These are phyloP conservation scores for Lethenteron camtschaticum DNA, from an alignment of 2,113 vertebrate species.

Conservation along the genomic window DNA sequence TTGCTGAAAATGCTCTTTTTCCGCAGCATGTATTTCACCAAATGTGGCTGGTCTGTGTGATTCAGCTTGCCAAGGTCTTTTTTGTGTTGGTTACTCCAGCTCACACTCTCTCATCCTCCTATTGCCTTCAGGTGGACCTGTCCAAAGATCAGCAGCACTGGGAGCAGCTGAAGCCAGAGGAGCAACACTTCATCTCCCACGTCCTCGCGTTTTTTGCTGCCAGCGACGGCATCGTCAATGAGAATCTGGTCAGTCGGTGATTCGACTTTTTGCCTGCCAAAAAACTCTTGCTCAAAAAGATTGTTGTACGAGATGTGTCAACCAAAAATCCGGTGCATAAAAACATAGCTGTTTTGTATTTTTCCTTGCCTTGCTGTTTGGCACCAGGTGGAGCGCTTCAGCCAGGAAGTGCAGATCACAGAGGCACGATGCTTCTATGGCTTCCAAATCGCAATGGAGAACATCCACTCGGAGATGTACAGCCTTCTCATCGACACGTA, in stretches of 20 bases:
- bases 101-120: rapidly evolving
- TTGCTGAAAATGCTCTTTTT: too few species aligned
- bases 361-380: neutral
- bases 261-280: too few species aligned
- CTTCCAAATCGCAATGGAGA: slow-evolving; percentile 98
- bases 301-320: too few species aligned
- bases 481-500: slow-evolving; percentile 92
- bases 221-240: slow-evolving; percentile 89
- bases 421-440: slow-evolving; percentile 94
- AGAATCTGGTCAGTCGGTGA: slow-evolving; percentile 54
- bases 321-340: neutral
- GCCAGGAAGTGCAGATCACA: slow-evolving; percentile 75
- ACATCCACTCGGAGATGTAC: slow-evolving; percentile 98
- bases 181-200: slow-evolving; percentile 73
- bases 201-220: slow-evolving; percentile 86
- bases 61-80: neutral
- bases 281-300: too few species aligned
- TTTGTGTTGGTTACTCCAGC: neutral
- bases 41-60: too few species aligned
- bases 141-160: slow-evolving; percentile 80
- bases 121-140: slow-evolving; percentile 50
- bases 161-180: slow-evolving; percentile 62
- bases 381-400: slow-evolving; percentile 79
- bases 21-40: too few species aligned
- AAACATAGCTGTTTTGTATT: neutral